These are phyloP conservation scores for Hyalella azteca DNA, from an alignment of 2,888 invertebrate species.

Conservation along the genomic window DNA sequence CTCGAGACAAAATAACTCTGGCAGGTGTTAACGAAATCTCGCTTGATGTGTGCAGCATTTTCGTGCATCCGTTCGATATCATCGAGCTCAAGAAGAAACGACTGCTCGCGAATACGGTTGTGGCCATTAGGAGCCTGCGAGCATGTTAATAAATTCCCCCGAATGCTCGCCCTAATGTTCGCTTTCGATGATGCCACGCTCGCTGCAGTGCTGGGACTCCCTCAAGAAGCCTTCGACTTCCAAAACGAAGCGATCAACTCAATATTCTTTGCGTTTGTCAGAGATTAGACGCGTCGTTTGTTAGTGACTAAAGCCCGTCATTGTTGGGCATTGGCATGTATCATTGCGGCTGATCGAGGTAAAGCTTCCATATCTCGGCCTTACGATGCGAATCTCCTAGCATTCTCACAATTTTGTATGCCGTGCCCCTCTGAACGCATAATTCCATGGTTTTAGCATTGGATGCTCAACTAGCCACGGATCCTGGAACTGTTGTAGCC, in stretches of 20 bases:
- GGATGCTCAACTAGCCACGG: too few species aligned
- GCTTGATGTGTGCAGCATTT: not conserved
- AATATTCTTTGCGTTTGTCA: not conserved
- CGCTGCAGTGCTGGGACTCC: not conserved
- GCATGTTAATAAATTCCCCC: constrained; percentile 14
- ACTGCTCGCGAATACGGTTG: not conserved
- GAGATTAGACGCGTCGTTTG: constrained; percentile 20
- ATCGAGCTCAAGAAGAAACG: not conserved
- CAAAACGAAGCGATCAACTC: not conserved
- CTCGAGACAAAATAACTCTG: too few species aligned
- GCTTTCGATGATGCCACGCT: not conserved
- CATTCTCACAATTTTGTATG: not conserved
- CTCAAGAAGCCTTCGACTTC: not conserved
- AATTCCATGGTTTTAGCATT: not conserved
- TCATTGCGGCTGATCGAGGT: constrained; percentile 7
- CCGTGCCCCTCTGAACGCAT: constrained; percentile 11
- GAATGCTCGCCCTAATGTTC: not conserved
- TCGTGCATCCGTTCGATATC: not conserved
- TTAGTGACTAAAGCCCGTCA: constrained; percentile 25
- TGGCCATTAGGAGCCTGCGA: not conserved
- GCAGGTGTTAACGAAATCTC: too few species aligned
- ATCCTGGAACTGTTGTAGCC: too few species aligned
- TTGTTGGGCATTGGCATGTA: constrained; percentile 20
- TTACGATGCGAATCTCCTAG: not conserved
- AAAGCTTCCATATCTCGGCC: constrained; percentile 9